These are phyloP conservation scores for Drosophila pallidifrons DNA, from an alignment of 1,140 invertebrate genomes.

Conservation along the genomic window DNA sequence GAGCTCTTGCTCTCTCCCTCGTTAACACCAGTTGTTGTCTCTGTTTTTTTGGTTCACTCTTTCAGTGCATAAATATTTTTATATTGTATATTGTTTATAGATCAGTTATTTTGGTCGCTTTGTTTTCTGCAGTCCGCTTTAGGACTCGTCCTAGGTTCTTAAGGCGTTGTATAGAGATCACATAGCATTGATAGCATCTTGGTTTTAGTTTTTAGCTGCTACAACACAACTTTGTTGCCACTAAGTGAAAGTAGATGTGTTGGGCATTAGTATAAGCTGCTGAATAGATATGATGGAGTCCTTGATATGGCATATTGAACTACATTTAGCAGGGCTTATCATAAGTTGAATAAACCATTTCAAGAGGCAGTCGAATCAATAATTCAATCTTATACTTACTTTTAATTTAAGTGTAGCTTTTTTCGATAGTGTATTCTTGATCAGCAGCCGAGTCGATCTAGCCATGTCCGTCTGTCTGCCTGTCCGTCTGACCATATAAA, in stretches of 20 bases:
- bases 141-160: conserved; percentile 34
- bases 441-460: no score
- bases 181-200: conserved; percentile 9
- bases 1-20: not conserved
- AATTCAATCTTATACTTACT: no score
- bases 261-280: conserved; percentile 1
- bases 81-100: conserved; percentile 59
- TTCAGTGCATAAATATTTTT: conserved; percentile 71
- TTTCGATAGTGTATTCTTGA: no score
- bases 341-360: no score
- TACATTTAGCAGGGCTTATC: no score
- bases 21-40: not conserved
- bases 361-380: no score
- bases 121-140: conserved; percentile 58
- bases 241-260: not conserved
- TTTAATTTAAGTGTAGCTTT: no score
- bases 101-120: conserved; percentile 55
- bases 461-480: no score
- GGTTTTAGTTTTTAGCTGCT: conserved; percentile 12
- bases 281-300: not conserved
- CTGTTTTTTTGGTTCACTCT: conserved; percentile 15
- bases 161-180: conserved; percentile 13
- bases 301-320: no score
- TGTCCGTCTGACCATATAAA: no score
- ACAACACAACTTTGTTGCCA: conserved; percentile 7